Base-by-base conservation (phyloP, 2,113 vertebrate species). In the Capreolus pygargus region DNA sequence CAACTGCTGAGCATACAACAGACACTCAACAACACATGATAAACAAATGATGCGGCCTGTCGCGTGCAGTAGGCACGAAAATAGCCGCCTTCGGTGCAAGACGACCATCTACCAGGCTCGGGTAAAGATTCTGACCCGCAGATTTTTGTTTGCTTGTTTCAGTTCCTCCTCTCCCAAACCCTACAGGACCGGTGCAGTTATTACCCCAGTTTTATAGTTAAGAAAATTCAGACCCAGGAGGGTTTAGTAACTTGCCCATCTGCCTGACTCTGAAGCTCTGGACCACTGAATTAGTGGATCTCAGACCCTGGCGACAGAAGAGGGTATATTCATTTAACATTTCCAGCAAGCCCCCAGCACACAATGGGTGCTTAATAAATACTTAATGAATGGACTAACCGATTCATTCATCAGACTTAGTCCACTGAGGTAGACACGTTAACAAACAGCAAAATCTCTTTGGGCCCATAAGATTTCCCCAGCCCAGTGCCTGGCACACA, bases 401-500 rank as follows among this genome's bases (percentile, higher is more conserved):
- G 9, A 70, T 39, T 19, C 50, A 88, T 74, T 67, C 50, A 15
- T 23, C 86, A 55, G 64, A 33, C 14, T 52, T 91, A 50, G 15
- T n/a, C 60, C 78, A 33, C 28, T 36, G 60, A 88, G 58, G 67
- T 54, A 25, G 82, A 43, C 39, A 52, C 15, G 21, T 33, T 55
- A 57, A 33, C 30, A 54, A 79, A 47, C 19, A 78, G 85, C 33
- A 86, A 89, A 60, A 57, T 50, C 55, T 43, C n/a, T 83, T 36
- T 27, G 36, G 54, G 33, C 67, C 96, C 33, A 0, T 19, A 30
- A 70, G 54, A 82, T 52, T 91, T 25, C 60, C 89, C 74, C 43
- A 82, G 74, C 67, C 93, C 54, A 60, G 76, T 28, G 60, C 64
- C 94, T 93, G 70, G 45, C 86, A 96, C 89, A 93, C 85, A 96